phyloP scores from a whole-genome alignment of 2,113 vertebrate genomes.

The Neolamprologus sp. region DNA sequence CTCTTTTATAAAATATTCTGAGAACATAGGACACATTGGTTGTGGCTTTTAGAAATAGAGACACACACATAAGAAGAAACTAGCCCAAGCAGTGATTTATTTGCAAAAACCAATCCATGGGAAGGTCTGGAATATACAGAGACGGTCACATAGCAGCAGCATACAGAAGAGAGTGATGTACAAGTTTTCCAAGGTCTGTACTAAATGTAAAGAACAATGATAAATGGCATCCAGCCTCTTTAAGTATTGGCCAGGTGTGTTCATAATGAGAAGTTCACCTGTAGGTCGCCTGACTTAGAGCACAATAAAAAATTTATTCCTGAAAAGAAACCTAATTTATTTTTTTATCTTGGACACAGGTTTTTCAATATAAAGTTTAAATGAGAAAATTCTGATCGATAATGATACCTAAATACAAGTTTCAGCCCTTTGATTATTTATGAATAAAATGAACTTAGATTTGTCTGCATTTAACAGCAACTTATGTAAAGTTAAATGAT shows the following conservation, averaged over 20 bases:
- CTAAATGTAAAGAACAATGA: not conserved
- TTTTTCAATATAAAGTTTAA: not conserved
- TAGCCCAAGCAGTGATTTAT: not conserved
- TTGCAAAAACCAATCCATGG: not conserved
- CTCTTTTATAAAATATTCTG: not conserved
- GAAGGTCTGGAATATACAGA: not conserved
- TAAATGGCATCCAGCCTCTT: not conserved
- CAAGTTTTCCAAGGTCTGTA: not conserved
- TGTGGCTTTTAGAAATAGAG: not conserved
- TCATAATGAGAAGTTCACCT: not conserved
- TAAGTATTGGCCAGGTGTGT: not conserved
- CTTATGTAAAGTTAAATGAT: not conserved
- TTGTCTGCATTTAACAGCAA: not conserved
- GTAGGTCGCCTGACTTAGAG: not conserved
- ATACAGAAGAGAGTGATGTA: not conserved
- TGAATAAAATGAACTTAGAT: not conserved
- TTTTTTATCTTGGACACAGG: not conserved
- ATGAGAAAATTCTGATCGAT: not conserved
- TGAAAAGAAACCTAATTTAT: not conserved
- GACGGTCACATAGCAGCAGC: rapidly evolving
- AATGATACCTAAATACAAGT: not conserved
- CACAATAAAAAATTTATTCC: not conserved
- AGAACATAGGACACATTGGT: not conserved
- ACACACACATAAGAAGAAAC: not conserved
- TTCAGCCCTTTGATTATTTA: not conserved